Base-by-base conservation (phyloP, 2,888 invertebrate species). In the Spisula solida region DNA sequence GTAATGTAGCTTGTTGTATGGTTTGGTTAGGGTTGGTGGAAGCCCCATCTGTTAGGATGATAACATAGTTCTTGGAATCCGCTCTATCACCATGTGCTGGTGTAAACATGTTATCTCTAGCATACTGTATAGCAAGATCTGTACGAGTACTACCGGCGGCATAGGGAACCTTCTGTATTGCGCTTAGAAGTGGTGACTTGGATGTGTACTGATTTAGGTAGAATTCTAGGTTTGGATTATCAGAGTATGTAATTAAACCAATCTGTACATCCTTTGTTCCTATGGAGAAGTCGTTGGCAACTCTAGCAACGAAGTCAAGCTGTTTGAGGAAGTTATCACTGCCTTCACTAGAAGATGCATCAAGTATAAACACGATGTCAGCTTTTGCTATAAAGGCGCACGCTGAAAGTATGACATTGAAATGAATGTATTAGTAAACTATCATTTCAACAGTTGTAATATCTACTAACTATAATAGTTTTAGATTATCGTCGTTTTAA, bases 311-410 rank as follows among this genome's bases (percentile, higher is more conserved):
- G 84, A 94, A 94, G 81, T 93, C 93, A 18, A 93, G 90, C 70
- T 94, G 93, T 56, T 93, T 91, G 51, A 93, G 91, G 88, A 94
- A 94, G 79, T 94, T 93, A 16, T 51, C 16, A 5, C 87, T 56
- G 1, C 93, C 93, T 84, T 93, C 94, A 70, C 93, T 93, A 0
- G 93, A 87, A 0, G 94, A 94, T 1, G 93, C 91, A 81, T 94
- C 94, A 8, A 94, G 82, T 0, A 94, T 83, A 82, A 94, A 92
- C 0, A 94, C 91, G 29, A 94, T 94, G 86, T 94, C 94, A 8
- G 94, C 94, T 25, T 85, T 92, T 25, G 93, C 89, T 14, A 93
- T 88, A 83, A 92, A 93, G 34, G 88, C 87, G 81, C 94, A 94
- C 1, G 94, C 94, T 94, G 88, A 83, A 92, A 93, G 10, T 48